Evolutionary conservation across 2,113 vertebrate species (phyloP), one percentile per base, ranked within the genome.

Genomic region (Daphoenositta chrysoptera): DNA sequence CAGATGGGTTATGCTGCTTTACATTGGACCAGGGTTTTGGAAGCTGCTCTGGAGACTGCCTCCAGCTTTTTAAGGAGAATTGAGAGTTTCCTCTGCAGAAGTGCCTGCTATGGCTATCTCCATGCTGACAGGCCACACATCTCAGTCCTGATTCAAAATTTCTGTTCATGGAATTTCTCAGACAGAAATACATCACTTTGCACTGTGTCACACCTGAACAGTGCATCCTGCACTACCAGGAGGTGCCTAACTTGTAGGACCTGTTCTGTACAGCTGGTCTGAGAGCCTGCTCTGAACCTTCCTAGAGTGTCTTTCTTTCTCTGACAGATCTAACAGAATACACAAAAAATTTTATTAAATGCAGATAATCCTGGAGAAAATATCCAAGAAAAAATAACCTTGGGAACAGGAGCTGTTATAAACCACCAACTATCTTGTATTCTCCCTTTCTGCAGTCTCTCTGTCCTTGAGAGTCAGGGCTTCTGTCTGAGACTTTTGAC

Each of bases 51-150:
- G 47, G 39, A 73, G 14, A 19, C 35, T 63, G 30, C 26, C 37
- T 68, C 40, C 44, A 83, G 37, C 27, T 78, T 81, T 92, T 83
- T 39, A 78, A 76, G 51, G 30, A 78, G 50, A 95, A 78, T 6
- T 33, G 56, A 83, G 61, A 72, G 19, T 57, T 68, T 82, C 14
- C 9, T 24, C 31, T 69, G 45, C 40, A 90, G 44, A 63, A n/a
- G 8, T 56, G 26, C 23, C 37, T 39, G 63, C 35, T 35, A 68
- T 47, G 19, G 30, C 11, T 68, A 7, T 10, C 24, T 75, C 53
- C 35, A 44, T 1, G 3, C 44, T 44, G 13, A 28, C 0, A 7
- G 17, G 37, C 5, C 47, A 42, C 1, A 3, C 6, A 30, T 9
- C 9, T 84, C 61, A 72, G n/a, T 39, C 19, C 28, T 68, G 22